Evolutionary conservation across 2,888 invertebrate species (phyloP).

Genomic region (Vanessa cardui): DNA sequence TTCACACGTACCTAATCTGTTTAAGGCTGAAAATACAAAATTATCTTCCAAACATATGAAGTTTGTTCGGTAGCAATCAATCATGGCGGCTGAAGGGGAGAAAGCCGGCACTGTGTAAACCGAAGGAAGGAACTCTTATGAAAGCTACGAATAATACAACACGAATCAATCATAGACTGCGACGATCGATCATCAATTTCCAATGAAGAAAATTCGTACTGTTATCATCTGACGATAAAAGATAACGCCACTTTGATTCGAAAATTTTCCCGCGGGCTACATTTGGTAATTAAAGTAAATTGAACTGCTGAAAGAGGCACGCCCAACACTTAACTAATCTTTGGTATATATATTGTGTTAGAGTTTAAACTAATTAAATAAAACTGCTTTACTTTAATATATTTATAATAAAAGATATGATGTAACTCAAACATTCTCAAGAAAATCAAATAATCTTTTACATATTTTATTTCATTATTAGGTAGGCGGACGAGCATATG

Average conservation of each 20-base stretch:
- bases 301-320: no score
- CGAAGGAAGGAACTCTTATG: slow-evolving; percentile 73
- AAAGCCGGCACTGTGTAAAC: slow-evolving; percentile 73
- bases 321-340: no score
- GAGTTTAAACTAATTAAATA: no score
- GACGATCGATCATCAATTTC: slow-evolving; percentile 80
- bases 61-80: slow-evolving; percentile 77
- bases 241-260: slow-evolving; percentile 33
- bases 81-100: slow-evolving; percentile 72
- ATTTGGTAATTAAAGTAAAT: not conserved
- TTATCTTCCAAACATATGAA: slow-evolving; percentile 81
- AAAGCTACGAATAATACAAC: slow-evolving; percentile 79
- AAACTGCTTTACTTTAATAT: no score
- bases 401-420: no score
- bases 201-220: slow-evolving; percentile 61
- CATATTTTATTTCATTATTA: no score
- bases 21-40: slow-evolving; percentile 80
- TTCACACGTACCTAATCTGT: slow-evolving; percentile 75
- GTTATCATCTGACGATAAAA: slow-evolving; percentile 35
- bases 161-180: slow-evolving; percentile 81
- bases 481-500: no score
- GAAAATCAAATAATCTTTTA: no score
- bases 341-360: no score
- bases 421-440: no score
- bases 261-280: slow-evolving; percentile 1